Conservation (phyloP, 2,113 vertebrate species). For the Dasyurus viverrinus region DNA sequence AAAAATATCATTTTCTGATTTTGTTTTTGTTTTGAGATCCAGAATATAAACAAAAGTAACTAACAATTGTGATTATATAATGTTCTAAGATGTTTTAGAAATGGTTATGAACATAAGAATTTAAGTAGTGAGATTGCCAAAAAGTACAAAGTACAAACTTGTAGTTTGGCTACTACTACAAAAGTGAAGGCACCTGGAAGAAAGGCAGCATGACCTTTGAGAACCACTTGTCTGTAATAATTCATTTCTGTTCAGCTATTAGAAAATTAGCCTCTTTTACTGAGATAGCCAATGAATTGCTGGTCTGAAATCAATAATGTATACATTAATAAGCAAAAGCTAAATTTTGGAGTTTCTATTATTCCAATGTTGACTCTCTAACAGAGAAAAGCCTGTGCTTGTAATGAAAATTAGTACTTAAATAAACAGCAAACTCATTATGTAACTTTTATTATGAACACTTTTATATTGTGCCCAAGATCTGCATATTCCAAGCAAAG, state of each 20-base stretch:
- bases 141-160: not conserved
- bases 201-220: not conserved
- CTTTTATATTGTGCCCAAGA: not conserved
- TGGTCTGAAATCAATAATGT: no score
- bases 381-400: not conserved
- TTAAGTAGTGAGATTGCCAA: not conserved
- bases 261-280: conserved; percentile 23
- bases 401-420: not conserved
- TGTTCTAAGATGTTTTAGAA: conserved; percentile 56
- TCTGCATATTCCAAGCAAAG: conserved; percentile 10
- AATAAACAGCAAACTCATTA: not conserved
- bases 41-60: conserved; percentile 48
- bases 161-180: not conserved
- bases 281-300: not conserved
- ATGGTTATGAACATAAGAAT: conserved; percentile 65
- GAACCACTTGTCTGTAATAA: not conserved
- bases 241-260: not conserved
- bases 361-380: no score
- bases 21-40: conserved; percentile 21
- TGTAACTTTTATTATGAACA: no score
- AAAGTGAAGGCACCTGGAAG: conserved; percentile 20
- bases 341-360: no score
- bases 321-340: no score
- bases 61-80: not conserved
- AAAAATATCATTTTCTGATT: no score